Base-by-base conservation (phyloP, 2,113 vertebrate species). In the Coreoperca whiteheadi region DNA sequence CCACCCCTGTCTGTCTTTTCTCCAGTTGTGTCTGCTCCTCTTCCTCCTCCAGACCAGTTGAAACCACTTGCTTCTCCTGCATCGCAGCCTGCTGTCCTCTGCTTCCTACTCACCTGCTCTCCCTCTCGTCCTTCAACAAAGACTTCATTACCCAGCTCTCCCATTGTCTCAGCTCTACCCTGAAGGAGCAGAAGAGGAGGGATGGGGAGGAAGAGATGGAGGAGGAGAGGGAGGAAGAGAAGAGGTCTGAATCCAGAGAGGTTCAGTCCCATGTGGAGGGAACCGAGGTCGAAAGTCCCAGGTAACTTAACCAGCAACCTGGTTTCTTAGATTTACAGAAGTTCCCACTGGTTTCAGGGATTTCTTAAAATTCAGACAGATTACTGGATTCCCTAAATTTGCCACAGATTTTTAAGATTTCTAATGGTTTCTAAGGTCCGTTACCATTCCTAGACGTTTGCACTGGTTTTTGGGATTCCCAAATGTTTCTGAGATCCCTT, bases 131-230 rank as follows among this genome's bases (percentile, higher is more conserved):
- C 87, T 95, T 96, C 89, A 94, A 96, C 92, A 93, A 96, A 83
- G 96, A 98, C 91, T 98, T 98, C 83, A 91, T 93, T 60, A 92
- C 96, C 63, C 95, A 96, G 87, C 95, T 99, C 77, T 97, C 96
- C 79, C 91, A 93, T 7, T 94, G 83, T 1, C 96, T 99, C 89
- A 79, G 91, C 50, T 94, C 93, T 72, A 89, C 93, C 46, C 61
- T 96, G 11, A 92, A 92, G 87, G 88, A 92, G 70, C 34, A 70
- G 65, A 61, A 69, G 23, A 11, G 8, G 34, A 68, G 43, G 25
- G 39, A 70, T 12, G 50, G 77, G 23, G 16, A 34, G 20, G 68
- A 70, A 39, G 37, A 77, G 60, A 59, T 16, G 11, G 66, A 41
- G 32, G 61, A 63, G 46, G 37, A 77, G 59, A 59, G 25, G 14